Evolutionary conservation across 1,140 invertebrate genomes (phyloP).

Genomic region (Drosophila prosaltans): DNA sequence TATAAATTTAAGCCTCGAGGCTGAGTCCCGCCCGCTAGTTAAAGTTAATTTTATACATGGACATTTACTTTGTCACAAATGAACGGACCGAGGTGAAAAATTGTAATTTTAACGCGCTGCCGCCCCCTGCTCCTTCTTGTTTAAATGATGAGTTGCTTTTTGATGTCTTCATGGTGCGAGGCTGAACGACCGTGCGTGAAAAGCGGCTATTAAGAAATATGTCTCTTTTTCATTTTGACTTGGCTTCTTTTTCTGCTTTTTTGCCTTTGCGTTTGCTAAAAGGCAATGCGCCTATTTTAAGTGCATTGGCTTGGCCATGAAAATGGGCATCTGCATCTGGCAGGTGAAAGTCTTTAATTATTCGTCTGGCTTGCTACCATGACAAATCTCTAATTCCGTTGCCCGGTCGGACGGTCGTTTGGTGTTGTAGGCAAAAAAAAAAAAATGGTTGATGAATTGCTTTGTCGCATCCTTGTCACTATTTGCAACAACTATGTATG

Average conservation of each 20-base stretch:
- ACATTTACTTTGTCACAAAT: constrained; percentile 15
- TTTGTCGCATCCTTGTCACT: constrained; percentile 55
- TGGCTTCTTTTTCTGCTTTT: background rate
- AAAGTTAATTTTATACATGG: too few species aligned
- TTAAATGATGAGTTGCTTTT: constrained; percentile 28
- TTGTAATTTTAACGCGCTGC: constrained; percentile 63
- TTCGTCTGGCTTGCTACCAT: constrained; percentile 58
- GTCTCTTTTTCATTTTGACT: constrained; percentile 27
- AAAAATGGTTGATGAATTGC: constrained; percentile 66
- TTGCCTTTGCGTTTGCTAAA: constrained; percentile 27
- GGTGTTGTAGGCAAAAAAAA: constrained; percentile 49
- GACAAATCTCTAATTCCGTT: constrained; percentile 59
- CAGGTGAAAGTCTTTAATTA: constrained; percentile 80
- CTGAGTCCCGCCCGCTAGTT: background rate
- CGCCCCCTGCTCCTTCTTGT: background rate
- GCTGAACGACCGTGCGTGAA: constrained; percentile 67
- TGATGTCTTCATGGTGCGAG: constrained; percentile 42
- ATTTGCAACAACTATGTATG: constrained; percentile 25
- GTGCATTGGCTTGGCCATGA: constrained; percentile 77
- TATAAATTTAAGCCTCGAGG: background rate
- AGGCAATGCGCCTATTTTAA: constrained; percentile 74
- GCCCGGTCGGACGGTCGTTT: background rate
- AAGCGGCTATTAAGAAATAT: constrained; percentile 72
- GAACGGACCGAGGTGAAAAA: constrained; percentile 57
- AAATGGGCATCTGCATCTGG: constrained; percentile 49